A percentile compares a stretch with the other conserved stretches of the same genome.
Conservation (phyloP, 2,888 invertebrate species). For the Drosophila limbata region DNA sequence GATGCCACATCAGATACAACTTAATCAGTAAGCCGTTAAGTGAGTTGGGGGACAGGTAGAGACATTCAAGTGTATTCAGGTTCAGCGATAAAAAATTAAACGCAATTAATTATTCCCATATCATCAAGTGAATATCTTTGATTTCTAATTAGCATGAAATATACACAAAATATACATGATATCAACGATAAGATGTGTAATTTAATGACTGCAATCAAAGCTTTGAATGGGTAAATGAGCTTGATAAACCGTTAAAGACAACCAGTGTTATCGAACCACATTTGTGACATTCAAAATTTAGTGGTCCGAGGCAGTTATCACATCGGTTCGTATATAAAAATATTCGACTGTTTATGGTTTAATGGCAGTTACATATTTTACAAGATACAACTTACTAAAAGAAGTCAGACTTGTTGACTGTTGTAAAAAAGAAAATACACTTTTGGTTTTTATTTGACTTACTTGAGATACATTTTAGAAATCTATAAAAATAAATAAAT, state of each 20-base stretch:
- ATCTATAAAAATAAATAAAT: background rate
- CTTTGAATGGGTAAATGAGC: slow-evolving; percentile 23
- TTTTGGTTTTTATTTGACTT: background rate
- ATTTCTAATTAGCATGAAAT: slow-evolving; percentile 73
- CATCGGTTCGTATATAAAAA: slow-evolving; percentile 10
- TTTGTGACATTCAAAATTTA: slow-evolving; percentile 32
- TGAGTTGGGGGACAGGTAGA: slow-evolving; percentile 37
- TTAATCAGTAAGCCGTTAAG: slow-evolving; percentile 64
- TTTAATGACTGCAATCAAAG: slow-evolving; percentile 62
- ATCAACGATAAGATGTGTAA: slow-evolving; percentile 64
- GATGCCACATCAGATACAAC: slow-evolving; percentile 68
- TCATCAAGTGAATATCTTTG: slow-evolving; percentile 64
- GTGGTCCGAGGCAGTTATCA: slow-evolving; percentile 30
- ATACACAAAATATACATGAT: slow-evolving; percentile 41
- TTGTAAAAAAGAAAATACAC: background rate
- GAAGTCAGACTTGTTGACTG: background rate
- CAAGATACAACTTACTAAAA: background rate
- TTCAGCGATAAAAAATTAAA: slow-evolving; percentile 59
- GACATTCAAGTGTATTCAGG: slow-evolving; percentile 15
- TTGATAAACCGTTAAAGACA: slow-evolving; percentile 51
- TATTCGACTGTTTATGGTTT: slow-evolving; percentile 28
- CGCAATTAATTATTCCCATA: slow-evolving; percentile 73
- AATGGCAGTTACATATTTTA: slow-evolving; percentile 16
- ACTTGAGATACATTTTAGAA: background rate
- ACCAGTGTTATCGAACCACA: slow-evolving; percentile 54